phyloP scores from a whole-genome alignment of 2,797 vertebrate genomes.

The Podarcis lilfordi region DNA sequence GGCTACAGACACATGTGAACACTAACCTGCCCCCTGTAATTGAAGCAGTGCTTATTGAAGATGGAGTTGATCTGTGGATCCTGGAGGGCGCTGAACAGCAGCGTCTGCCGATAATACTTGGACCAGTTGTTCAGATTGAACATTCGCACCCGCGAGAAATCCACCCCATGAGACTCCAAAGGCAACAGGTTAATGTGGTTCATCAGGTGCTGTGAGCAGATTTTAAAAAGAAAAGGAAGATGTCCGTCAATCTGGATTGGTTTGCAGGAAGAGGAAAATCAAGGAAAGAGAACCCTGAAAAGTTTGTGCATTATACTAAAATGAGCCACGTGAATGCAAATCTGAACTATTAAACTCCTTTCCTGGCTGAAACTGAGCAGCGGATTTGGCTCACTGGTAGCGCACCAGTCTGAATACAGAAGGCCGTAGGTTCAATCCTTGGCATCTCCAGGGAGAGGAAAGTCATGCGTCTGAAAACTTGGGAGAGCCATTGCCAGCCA shows the following conservation, averaged over 20 bases:
- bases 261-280: not conserved
- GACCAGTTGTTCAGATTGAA: slow-evolving; percentile 94
- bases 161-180: slow-evolving; percentile 89
- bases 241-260: not conserved
- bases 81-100: slow-evolving; percentile 91
- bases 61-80: slow-evolving; percentile 93
- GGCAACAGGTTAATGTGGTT: slow-evolving; percentile 92
- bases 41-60: slow-evolving; percentile 90
- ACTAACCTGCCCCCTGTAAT: slow-evolving; percentile 89
- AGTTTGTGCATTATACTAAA: not conserved
- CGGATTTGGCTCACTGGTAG: not conserved
- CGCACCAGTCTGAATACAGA: not conserved
- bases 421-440: not conserved
- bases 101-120: slow-evolving; percentile 90
- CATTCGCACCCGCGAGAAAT: slow-evolving; percentile 95
- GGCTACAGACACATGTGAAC: not conserved
- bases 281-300: not conserved
- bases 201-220: slow-evolving; percentile 86
- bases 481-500: not conserved
- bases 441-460: not conserved
- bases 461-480: not conserved
- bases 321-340: not conserved
- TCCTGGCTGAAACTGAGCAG: not conserved
- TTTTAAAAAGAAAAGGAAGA: not conserved
- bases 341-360: too few species aligned